A percentile compares a stretch with the other conserved stretches of the same genome.
Conservation (phyloP, 1,140 invertebrate species). For the Ericerus pela region DNA sequence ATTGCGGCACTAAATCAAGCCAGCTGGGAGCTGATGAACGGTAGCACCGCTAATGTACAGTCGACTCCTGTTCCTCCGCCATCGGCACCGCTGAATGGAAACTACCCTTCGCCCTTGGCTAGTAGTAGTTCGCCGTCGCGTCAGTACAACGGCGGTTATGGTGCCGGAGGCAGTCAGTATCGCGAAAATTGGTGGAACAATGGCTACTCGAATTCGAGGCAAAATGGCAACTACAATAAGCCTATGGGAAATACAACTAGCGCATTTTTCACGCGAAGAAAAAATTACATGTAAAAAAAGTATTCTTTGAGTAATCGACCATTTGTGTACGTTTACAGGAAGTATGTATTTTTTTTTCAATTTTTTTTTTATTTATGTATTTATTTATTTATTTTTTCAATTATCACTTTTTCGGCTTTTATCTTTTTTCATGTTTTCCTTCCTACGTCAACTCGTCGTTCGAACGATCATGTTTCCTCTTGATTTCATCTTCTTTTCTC, state of each 20-base stretch:
- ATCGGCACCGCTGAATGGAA: background rate
- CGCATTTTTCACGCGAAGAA: background rate
- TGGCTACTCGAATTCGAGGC: background rate
- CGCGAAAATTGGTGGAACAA: constrained; percentile 6
- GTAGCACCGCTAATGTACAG: background rate
- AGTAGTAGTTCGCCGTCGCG: background rate
- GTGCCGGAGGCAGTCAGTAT: background rate
- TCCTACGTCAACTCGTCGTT: too few species aligned
- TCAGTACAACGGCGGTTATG: background rate
- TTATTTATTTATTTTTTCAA: too few species aligned
- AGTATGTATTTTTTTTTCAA: too few species aligned
- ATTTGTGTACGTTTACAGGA: too few species aligned
- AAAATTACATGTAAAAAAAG: constrained; percentile 10
- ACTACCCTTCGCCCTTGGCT: background rate
- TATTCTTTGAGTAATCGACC: too few species aligned
- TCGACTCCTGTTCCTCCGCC: background rate
- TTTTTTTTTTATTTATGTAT: too few species aligned
- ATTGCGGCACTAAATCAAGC: constrained; percentile 2
- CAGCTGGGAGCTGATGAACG: constrained; percentile 2
- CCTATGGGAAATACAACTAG: background rate
- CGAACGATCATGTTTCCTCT: too few species aligned
- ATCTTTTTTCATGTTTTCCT: too few species aligned
- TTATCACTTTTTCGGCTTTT: too few species aligned
- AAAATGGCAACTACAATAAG: background rate
- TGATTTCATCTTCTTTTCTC: too few species aligned